Evolutionary conservation across 2,797 vertebrate genomes (phyloP).

Genomic region (Neoniphon sammara): DNA sequence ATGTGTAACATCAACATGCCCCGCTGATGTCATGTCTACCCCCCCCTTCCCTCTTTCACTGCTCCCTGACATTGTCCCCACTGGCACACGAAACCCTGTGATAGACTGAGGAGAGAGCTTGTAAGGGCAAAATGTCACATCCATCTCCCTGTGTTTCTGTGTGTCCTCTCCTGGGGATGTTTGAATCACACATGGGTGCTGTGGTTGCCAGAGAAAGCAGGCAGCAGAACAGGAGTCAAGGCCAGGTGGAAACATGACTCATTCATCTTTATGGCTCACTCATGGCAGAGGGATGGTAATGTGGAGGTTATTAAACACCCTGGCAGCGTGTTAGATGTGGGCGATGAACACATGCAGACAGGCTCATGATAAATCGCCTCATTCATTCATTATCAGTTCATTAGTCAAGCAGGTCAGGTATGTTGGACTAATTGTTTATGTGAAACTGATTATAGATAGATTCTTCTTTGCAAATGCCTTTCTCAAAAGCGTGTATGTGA

Average conservation of each 20-base stretch:
- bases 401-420: neutral
- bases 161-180: conserved; percentile 33
- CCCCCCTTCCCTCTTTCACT: neutral
- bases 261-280: neutral
- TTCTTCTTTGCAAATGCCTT: neutral
- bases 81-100: conserved; percentile 13
- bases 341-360: neutral
- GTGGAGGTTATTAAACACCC: neutral
- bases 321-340: neutral
- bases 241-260: conserved; percentile 27
- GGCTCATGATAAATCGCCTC: too few relatives aligned
- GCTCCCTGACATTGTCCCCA: neutral
- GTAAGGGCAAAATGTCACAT: conserved; percentile 40
- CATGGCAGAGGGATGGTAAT: neutral
- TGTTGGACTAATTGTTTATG: neutral
- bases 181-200: neutral
- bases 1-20: neutral
- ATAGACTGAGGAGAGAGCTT: conserved; percentile 28
- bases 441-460: neutral
- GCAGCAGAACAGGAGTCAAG: conserved; percentile 15
- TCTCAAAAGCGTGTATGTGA: neutral
- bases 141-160: conserved; percentile 46
- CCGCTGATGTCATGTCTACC: neutral
- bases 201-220: conserved; percentile 21
- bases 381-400: neutral